These are phyloP conservation scores for Misgurnus mizolepis DNA, from an alignment of 2,113 vertebrate species.

Conservation along the genomic window DNA sequence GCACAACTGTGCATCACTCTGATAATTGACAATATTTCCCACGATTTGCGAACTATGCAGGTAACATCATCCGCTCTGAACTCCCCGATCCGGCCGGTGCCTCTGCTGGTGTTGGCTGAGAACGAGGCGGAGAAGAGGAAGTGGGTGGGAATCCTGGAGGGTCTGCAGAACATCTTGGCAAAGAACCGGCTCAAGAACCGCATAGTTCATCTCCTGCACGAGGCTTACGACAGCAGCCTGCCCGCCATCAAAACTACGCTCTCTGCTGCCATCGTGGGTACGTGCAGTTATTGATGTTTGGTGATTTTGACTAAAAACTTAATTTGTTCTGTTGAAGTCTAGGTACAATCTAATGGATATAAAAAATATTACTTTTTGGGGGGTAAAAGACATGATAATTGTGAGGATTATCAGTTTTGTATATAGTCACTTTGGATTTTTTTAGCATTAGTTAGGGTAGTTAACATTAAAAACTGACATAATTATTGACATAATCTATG, in stretches of 20 bases:
- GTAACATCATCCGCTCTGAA: constrained; percentile 89
- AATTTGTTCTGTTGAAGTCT: too few relatives aligned
- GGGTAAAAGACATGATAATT: too few relatives aligned
- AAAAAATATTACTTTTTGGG: too few relatives aligned
- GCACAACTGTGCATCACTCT: constrained; percentile 34
- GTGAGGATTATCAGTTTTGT: too few relatives aligned
- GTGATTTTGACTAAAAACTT: too few relatives aligned
- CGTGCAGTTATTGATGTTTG: constrained; percentile 19
- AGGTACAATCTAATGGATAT: too few relatives aligned
- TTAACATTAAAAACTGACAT: too few relatives aligned
- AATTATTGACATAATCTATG: too few relatives aligned
- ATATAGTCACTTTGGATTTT: too few relatives aligned
- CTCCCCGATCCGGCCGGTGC: constrained; percentile 82
- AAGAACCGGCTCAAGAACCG: constrained; percentile 87
- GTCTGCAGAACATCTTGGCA: constrained; percentile 87
- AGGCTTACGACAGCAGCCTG: constrained; percentile 93
- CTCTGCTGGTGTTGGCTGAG: constrained; percentile 91
- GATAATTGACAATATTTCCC: constrained; percentile 12
- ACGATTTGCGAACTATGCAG: constrained; percentile 60
- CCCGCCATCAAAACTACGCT: constrained; percentile 90
- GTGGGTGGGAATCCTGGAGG: constrained; percentile 95
- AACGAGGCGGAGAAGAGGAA: constrained; percentile 93
- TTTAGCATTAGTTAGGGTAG: too few relatives aligned
- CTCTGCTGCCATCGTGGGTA: constrained; percentile 88
- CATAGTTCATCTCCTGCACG: constrained; percentile 85